Conservation (phyloP, 2,797 vertebrate genomes). For the Picus viridis region DNA sequence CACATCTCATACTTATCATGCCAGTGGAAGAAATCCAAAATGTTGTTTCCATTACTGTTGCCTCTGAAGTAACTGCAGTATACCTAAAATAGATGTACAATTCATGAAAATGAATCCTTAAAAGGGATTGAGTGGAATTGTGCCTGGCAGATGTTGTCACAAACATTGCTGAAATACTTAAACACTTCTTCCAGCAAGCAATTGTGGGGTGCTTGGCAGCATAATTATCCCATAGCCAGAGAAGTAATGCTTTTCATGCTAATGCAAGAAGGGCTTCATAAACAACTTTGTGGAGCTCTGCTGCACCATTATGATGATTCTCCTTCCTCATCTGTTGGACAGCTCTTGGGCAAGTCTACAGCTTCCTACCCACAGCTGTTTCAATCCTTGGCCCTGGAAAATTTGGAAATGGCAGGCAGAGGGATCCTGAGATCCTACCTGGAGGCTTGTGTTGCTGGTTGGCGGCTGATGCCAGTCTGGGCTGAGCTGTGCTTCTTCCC, state of each 20-base stretch:
- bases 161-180: constrained; percentile 45
- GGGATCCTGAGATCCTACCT: not conserved
- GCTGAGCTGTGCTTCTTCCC: not conserved
- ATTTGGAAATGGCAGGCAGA: not conserved
- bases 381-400: not conserved
- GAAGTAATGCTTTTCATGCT: not conserved
- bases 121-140: constrained; percentile 43
- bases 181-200: constrained; percentile 16
- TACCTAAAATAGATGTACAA: constrained; percentile 48
- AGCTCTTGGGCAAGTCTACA: not conserved
- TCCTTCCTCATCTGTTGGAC: not conserved
- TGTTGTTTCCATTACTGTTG: constrained; percentile 9
- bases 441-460: rapidly evolving
- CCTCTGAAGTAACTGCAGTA: constrained; percentile 13
- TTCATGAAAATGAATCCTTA: constrained; percentile 59
- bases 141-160: constrained; percentile 60
- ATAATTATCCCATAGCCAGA: not conserved
- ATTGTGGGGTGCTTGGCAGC: not conserved
- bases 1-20: not conserved
- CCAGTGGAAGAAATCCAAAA: not conserved
- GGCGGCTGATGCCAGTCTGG: rapidly evolving
- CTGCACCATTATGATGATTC: not conserved
- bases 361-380: not conserved
- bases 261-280: not conserved
- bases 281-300: not conserved